A percentile compares a stretch with the other conserved stretches of the same genome.
Evolutionary conservation across 2,797 vertebrate genomes (phyloP).

Genomic region (Notoglanidium macrostoma): DNA sequence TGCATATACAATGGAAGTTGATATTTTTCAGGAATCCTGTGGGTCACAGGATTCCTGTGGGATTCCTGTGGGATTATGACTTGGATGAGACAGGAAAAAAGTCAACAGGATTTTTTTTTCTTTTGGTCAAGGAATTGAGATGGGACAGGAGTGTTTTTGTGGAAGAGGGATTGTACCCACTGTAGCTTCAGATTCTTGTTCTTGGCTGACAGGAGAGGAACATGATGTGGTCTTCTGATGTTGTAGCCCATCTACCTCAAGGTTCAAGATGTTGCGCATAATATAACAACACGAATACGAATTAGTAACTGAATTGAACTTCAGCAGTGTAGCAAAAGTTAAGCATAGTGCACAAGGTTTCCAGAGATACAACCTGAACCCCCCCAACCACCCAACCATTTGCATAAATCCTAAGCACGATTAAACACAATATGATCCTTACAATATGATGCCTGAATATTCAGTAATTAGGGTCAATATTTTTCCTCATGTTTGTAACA

Average conservation of each 20-base stretch:
- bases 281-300: not conserved
- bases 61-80: too few species aligned
- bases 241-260: not conserved
- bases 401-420: not conserved
- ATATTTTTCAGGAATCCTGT: too few species aligned
- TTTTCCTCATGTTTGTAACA: constrained; percentile 1
- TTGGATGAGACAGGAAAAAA: too few species aligned
- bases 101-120: too few species aligned
- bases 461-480: not conserved
- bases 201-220: not conserved
- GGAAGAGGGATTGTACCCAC: not conserved
- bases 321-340: not conserved
- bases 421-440: constrained; percentile 49
- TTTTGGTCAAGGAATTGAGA: too few species aligned
- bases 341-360: not conserved
- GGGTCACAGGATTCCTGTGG: too few species aligned
- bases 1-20: not conserved
- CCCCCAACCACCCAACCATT: not conserved
- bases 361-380: not conserved
- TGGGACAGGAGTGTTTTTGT: too few species aligned
- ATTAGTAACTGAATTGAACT: not conserved
- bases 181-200: not conserved
- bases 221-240: not conserved
- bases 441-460: constrained; percentile 67
- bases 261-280: not conserved